These are phyloP conservation scores for Phyllostomus hastatus DNA, from an alignment of 2,113 vertebrate species.

Conservation along the genomic window DNA sequence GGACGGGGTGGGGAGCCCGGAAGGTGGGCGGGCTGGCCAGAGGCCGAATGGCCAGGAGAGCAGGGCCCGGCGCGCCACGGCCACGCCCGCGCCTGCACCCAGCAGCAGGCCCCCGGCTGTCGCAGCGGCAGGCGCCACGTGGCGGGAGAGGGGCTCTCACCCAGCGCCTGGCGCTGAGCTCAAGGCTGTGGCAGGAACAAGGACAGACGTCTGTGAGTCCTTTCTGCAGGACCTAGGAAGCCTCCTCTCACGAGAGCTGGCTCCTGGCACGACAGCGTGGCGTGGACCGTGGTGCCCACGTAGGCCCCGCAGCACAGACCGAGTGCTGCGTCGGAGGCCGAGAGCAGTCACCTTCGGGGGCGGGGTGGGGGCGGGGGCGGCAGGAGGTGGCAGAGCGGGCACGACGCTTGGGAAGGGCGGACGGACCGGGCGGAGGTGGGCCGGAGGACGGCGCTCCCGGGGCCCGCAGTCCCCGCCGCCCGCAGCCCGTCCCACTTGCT, in stretches of 20 bases:
- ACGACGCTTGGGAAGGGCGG: neutral
- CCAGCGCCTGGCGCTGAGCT: neutral
- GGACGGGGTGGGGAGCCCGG: constrained; percentile 35
- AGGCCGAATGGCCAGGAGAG: constrained; percentile 7
- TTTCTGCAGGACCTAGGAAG: neutral
- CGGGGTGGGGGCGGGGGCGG: too few species aligned
- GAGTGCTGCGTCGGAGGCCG: neutral
- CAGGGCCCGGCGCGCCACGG: neutral
- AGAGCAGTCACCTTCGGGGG: neutral
- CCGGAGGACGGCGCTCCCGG: too few species aligned
- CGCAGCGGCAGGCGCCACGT: neutral
- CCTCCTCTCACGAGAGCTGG: neutral
- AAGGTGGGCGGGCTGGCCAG: constrained; percentile 44
- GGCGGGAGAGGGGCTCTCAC: neutral
- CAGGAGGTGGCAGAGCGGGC: neutral
- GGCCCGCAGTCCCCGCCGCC: too few species aligned
- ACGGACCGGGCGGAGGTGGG: too few species aligned
- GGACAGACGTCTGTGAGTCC: neutral
- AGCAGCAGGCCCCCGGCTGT: neutral
- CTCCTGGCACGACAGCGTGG: neutral
- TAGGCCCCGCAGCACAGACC: neutral
- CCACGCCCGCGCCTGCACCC: neutral
- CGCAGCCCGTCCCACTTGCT: too few species aligned
- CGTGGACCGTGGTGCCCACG: neutral
- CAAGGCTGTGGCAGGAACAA: neutral